Evolutionary conservation across 2,888 invertebrate genomes (phyloP), one percentile per base, ranked within the genome.

Genomic region (Lepeophtheirus nordmannii): DNA sequence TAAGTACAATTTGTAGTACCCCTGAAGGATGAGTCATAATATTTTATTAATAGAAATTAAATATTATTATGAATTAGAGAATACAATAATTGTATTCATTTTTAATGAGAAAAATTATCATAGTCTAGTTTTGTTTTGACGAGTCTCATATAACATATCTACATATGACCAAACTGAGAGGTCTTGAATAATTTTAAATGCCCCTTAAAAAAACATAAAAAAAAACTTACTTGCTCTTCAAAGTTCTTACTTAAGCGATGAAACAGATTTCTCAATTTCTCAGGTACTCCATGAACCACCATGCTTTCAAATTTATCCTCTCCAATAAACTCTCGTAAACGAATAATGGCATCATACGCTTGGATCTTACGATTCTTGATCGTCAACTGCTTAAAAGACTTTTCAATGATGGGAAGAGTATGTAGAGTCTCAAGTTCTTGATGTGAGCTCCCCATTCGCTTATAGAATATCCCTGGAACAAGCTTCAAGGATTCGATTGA

Each of bases 341-440:
- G 62, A 3, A 40, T 37, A 3, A 62, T 8, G n/a, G 62, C 62
- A n/a, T 40, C 41, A 17, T 39, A 41, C 11, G 62, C 62, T 17
- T 8, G 39, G 11, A 20, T 38, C 14, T 62, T 22, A 10, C 62
- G 39, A 39, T 62, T 38, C 20, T 40, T 37, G 12, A 62, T 17
- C 1, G 20, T 40, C 20, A 62, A 41, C 23, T 62, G 62, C 39
- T 62, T 40, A 23, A 38, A 62, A 1, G 39, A 38, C 17, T 20
- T 17, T 17, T 30, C 40, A 3, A 62, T n/a, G 10, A 62, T n/a
- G 1, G 62, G 62, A 12, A n/a, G n/a, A 17, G 39, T 12, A 40
- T 62, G 39, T 10, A 40, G 17, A 11, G 12, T 17, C 12, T 20
- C 20, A 62, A 1, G 8, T 2, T 41, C 40, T 20, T 17, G 60